Evolutionary conservation across 2,113 vertebrate genomes (phyloP).

Genomic region (Dipodomys spectabilis): DNA sequence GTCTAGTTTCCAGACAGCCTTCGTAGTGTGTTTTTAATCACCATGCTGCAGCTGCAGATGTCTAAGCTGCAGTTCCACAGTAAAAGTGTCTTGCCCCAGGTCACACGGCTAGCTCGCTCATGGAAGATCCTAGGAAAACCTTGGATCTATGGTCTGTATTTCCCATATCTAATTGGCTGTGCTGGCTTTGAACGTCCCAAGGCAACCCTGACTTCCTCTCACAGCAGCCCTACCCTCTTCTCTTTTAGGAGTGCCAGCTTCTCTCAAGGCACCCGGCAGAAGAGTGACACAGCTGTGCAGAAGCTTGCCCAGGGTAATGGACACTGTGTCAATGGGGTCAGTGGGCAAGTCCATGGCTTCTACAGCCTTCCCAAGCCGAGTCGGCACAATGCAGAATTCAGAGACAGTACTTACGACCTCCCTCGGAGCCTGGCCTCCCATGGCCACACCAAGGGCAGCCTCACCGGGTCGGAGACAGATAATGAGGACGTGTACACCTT

Average conservation of each 20-base stretch:
- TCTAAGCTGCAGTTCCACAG: background rate
- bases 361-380: constrained; percentile 96
- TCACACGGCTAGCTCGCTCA: background rate
- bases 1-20: background rate
- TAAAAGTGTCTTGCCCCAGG: background rate
- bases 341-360: constrained; percentile 93
- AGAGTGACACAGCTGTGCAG: constrained; percentile 93
- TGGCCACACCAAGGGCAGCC: constrained; percentile 85
- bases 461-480: constrained; percentile 91
- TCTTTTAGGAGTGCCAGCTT: constrained; percentile 95
- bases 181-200: fast-evolving
- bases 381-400: constrained; percentile 88
- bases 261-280: constrained; percentile 92
- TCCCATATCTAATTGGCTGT: fast-evolving
- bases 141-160: background rate
- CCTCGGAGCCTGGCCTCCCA: constrained; percentile 90
- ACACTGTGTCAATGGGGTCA: constrained; percentile 92
- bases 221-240: too few species aligned
- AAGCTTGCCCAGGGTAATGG: constrained; percentile 95
- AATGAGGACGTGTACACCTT: constrained; percentile 95
- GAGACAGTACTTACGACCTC: constrained; percentile 93
- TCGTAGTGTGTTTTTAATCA: background rate
- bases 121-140: background rate
- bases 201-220: background rate
- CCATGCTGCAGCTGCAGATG: background rate